Evolutionary conservation across 2,797 vertebrate genomes (phyloP), one percentile per base, ranked within the genome.

Genomic region (Telmatherina bonti): DNA sequence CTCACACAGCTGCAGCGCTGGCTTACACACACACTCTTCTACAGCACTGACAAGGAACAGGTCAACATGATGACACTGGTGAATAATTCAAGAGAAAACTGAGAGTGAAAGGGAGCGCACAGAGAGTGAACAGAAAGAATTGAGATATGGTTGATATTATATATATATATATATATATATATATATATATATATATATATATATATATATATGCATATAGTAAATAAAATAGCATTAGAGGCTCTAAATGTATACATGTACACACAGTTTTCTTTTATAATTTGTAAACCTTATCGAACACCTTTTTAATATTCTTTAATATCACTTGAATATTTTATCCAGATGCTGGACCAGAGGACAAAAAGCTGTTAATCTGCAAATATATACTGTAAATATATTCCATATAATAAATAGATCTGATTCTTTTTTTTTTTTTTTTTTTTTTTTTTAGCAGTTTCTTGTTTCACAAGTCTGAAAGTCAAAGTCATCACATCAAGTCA

Each of bases 1-100:
- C 70, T 41, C 70, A 55, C 74, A 77, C 68, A 35, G 55, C 55
- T 49, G 55, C 52, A 61, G 52, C 55, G 20, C 67, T 22, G 45
- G 30, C 43, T 30, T 57, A 71, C 65, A 58, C 67, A 78, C 70
- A 72, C 56, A 33, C 80, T 69, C 58, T 15, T 65, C 74, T 76
- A 61, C 79, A 89, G 78, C 86, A 78, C 89, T 94, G 94, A 95
- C 94, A 94, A 92, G 92, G 90, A 93, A 91, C 92, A 90, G 93
- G 94, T 94, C 94, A 95, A 92, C 88, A 91, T 90, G 88, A 91
- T 93, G 94, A 94, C 94, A 94, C 91, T 89, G 80, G 90, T 95
- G 93, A 94, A 94, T 95, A 93, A 95, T 94, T 94, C 91, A 94
- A 83, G 87, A 93, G 91, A 90, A 91, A 88, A 90, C 88, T 74